phyloP scores from a whole-genome alignment of 2,888 invertebrate species.

The Netelia fuscicornis region DNA sequence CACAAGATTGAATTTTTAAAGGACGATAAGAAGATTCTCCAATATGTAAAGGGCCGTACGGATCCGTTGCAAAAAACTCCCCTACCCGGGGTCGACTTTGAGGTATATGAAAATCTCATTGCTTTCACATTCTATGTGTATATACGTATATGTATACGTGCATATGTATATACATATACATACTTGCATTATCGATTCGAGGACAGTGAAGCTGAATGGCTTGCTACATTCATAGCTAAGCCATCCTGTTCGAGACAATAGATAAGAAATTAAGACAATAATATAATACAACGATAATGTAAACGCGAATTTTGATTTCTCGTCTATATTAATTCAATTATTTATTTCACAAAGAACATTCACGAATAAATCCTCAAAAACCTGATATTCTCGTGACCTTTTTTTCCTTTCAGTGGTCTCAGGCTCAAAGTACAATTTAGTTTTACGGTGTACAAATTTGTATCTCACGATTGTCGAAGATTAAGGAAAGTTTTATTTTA shows the following conservation, averaged over 20 bases:
- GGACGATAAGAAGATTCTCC: slow-evolving; percentile 91
- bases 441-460: no score
- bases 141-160: neutral
- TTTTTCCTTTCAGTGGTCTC: no score
- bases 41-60: slow-evolving; percentile 91
- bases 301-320: neutral
- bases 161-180: slow-evolving; percentile 10
- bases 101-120: slow-evolving; percentile 87
- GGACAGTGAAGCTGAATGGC: slow-evolving; percentile 46
- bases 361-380: no score
- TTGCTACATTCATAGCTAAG: slow-evolving; percentile 25
- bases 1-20: slow-evolving; percentile 93
- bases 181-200: slow-evolving; percentile 52
- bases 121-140: slow-evolving; percentile 1
- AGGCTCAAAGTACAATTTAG: no score
- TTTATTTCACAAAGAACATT: neutral
- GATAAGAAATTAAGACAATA: neutral
- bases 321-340: neutral
- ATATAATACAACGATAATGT: neutral
- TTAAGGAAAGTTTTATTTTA: no score
- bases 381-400: no score
- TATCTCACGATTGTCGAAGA: no score
- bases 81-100: slow-evolving; percentile 88
- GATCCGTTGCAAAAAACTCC: slow-evolving; percentile 69
- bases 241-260: slow-evolving; percentile 37